Base-by-base conservation (phyloP, 2,797 vertebrate species). In the Setipinna tenuifilis region DNA sequence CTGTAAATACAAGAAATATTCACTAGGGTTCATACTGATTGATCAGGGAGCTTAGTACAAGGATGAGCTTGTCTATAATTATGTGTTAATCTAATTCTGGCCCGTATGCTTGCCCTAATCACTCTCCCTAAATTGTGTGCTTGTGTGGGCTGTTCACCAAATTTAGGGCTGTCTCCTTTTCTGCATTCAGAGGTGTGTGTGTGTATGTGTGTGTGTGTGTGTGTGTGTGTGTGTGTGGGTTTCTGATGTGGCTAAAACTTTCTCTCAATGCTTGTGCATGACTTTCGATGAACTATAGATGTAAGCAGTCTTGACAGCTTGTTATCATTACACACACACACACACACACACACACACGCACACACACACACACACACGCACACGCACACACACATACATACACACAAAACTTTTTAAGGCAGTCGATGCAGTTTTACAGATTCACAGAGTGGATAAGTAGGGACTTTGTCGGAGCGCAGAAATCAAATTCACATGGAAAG, bases 141-240 rank as follows among this genome's bases (percentile, higher is more conserved):
- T 78, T 78, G 31, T 78, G 71, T 78, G 35, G 71, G 71, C 31
- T 78, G 68, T 41, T 35, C 17, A 75, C 16, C 31, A 75, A 75
- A 75, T 41, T 75, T 35, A 71, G 25, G 65, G 31, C 35, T 78
- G 44, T 78, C 31, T 78, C 31, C 31, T 21, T 54, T 54, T 7
- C 7, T 7, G 31, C 71, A 35, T 78, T 78, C 44, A 78, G 71
- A 35, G 35, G 71, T 78, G 31, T 25, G 35, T 44, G 41, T 68
- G 62, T 62, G 61, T 68, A 21, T 81, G 35, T 81, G 78, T 44
- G 35, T 54, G 65, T 71, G 65, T n/a, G 65, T 71, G 65, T 71
- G 65, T 71, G 65, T 71, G 28, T 68, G 65, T 31, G 62, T 65
- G 62, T 28, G 23, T 28, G 23, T 65, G 23, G 0, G n/a, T 65